Percentiles rank a stretch among this genome's conserved stretches.
Evolutionary conservation across 2,888 invertebrate genomes (phyloP).

Genomic region (Catocala nupta): DNA sequence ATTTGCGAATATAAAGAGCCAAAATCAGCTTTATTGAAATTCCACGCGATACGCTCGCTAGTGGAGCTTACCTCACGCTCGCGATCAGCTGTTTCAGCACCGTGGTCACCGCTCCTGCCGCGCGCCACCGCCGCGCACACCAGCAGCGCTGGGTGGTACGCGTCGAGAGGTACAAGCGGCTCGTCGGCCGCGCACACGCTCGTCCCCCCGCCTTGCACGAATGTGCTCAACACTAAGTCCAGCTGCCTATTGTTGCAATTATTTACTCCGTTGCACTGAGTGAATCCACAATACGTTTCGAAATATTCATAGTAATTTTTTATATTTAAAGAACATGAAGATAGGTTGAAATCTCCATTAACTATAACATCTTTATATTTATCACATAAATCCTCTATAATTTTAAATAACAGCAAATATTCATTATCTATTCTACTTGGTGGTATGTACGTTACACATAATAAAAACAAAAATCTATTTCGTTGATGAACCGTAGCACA

Average conservation of each 20-base stretch:
- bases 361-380: background rate
- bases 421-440: background rate
- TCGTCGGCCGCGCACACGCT: background rate
- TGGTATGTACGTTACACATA: background rate
- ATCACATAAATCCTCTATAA: background rate
- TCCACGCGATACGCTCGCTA: slow-evolving; percentile 1
- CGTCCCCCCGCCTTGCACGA: slow-evolving; percentile 1
- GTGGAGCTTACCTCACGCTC: background rate
- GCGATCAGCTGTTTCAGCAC: slow-evolving; percentile 3
- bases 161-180: slow-evolving; percentile 15
- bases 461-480: background rate
- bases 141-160: slow-evolving; percentile 11
- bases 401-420: background rate
- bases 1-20: slow-evolving; percentile 9
- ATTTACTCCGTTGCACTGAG: background rate
- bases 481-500: background rate
- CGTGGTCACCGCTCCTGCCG: background rate
- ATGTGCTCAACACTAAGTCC: slow-evolving; percentile 12
- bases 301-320: background rate
- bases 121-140: background rate
- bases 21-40: slow-evolving; percentile 20
- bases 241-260: slow-evolving; percentile 9
- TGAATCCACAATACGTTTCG: background rate
- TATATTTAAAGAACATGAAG: too few species aligned
- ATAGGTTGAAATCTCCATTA: background rate